Conservation (phyloP, 2,888 invertebrate genomes). For the Synergus laeviventris region DNA sequence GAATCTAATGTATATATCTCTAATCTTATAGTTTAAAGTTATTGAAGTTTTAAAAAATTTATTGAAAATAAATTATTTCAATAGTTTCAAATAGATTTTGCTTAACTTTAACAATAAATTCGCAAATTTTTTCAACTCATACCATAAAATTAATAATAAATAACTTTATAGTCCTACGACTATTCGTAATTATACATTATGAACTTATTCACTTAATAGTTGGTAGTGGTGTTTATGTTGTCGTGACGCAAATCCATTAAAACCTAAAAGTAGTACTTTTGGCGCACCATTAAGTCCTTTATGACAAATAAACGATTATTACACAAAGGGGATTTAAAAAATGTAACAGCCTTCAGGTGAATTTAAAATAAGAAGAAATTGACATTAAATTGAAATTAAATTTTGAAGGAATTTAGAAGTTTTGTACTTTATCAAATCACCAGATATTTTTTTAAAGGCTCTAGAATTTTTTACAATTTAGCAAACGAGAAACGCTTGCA, state of each 20-base stretch:
- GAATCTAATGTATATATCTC: too few species aligned
- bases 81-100: neutral
- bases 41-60: neutral
- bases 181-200: conserved; percentile 7
- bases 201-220: neutral
- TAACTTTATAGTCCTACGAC: neutral
- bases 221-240: neutral
- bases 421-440: neutral
- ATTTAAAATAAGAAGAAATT: too few species aligned
- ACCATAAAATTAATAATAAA: neutral
- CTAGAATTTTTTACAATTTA: neutral
- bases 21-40: neutral
- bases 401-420: neutral
- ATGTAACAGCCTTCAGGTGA: neutral
- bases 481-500: neutral
- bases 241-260: neutral
- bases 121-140: neutral
- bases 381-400: neutral
- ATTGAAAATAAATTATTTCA: too few species aligned
- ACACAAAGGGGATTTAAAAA: neutral
- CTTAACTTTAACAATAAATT: neutral
- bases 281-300: conserved; percentile 13
- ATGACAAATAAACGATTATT: neutral
- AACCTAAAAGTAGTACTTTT: conserved; percentile 2
- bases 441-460: neutral